Percentiles rank a stretch among this genome's conserved stretches.
Evolutionary conservation across 2,797 vertebrate genomes (phyloP).

Genomic region (Numenius phaeopus): DNA sequence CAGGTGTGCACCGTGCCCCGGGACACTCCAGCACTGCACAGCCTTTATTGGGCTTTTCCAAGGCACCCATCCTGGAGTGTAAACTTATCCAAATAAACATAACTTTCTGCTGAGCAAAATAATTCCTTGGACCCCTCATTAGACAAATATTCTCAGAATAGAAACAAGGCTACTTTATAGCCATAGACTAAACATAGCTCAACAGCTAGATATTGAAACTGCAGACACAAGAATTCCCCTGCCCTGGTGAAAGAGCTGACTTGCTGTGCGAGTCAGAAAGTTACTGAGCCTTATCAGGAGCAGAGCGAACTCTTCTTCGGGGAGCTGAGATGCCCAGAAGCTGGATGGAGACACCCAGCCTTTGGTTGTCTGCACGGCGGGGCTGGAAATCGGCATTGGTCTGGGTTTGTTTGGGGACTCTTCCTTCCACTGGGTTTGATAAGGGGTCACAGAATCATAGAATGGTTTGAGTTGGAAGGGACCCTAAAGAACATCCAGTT

Average conservation of each 20-base stretch:
- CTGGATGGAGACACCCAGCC: rapidly evolving
- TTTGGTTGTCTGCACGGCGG: rapidly evolving
- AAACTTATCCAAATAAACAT: slow-evolving; percentile 11
- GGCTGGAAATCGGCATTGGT: not conserved
- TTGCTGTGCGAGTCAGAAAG: not conserved
- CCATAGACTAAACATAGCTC: slow-evolving; percentile 63
- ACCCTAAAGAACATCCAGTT: not conserved
- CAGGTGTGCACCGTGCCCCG: not conserved
- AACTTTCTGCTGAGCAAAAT: slow-evolving; percentile 17
- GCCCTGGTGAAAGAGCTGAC: not conserved
- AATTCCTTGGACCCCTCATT: slow-evolving; percentile 1
- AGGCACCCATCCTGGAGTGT: not conserved
- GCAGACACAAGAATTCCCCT: slow-evolving; percentile 14
- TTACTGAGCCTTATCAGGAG: not conserved
- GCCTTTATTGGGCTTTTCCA: not conserved
- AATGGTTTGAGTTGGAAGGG: not conserved
- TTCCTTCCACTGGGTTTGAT: not conserved
- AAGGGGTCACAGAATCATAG: not conserved
- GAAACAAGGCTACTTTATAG: slow-evolving; percentile 38
- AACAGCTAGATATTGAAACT: not conserved
- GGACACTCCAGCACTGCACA: not conserved
- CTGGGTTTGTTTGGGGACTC: not conserved
- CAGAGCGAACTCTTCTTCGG: not conserved
- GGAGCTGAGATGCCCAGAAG: not conserved
- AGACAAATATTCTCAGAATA: slow-evolving; percentile 53